Percentiles rank a stretch among this genome's conserved stretches.
Evolutionary conservation across 2,113 vertebrate species (phyloP).

Genomic region (Thunnus maccoyii): DNA sequence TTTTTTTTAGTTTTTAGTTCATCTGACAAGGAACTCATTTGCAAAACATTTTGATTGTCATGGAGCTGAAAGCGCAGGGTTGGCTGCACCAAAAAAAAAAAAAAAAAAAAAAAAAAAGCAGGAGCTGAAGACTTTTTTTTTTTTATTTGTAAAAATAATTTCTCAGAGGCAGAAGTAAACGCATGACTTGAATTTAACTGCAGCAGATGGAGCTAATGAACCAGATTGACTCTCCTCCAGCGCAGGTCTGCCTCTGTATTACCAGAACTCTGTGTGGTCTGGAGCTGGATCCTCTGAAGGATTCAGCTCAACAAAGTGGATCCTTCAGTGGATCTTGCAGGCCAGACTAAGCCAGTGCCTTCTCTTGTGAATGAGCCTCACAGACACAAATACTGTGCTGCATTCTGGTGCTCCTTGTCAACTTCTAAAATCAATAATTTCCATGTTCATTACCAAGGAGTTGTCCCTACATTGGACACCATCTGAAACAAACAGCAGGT

Average conservation of each 20-base stretch:
- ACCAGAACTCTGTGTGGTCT: neutral
- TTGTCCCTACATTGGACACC: too few species aligned
- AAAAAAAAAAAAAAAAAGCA: neutral
- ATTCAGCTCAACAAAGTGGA: neutral
- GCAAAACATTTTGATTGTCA: slow-evolving; percentile 56
- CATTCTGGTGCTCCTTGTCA: neutral
- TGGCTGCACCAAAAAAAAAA: neutral
- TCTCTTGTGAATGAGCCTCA: neutral
- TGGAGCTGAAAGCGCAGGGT: neutral
- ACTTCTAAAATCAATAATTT: neutral
- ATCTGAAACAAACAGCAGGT: too few species aligned
- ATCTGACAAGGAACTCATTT: slow-evolving; percentile 22
- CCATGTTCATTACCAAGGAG: too few species aligned
- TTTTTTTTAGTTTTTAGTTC: neutral
- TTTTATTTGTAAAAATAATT: neutral
- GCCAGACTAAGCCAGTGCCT: neutral
- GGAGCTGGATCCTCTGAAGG: neutral
- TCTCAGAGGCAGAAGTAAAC: neutral
- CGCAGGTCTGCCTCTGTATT: neutral
- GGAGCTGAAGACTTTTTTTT: neutral
- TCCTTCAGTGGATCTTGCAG: too few species aligned
- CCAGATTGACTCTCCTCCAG: neutral
- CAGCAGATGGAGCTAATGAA: slow-evolving; percentile 40
- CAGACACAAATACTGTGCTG: neutral
- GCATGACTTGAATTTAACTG: neutral